phyloP scores from a whole-genome alignment of 2,888 invertebrate species.

The Phengaris alcon region DNA sequence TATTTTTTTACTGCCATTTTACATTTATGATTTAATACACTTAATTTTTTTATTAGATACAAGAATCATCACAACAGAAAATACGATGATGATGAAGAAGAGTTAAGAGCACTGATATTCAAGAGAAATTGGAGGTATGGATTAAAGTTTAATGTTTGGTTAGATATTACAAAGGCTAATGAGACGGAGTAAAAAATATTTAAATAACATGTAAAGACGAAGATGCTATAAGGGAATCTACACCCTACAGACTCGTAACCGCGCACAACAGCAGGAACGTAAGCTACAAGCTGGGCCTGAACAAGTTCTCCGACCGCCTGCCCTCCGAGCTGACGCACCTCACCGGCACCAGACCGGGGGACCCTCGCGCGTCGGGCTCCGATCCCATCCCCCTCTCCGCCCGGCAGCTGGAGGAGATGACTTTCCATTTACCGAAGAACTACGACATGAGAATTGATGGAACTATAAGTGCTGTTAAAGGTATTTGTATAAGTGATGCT shows the following conservation, averaged over 20 bases:
- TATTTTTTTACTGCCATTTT: too few relatives aligned
- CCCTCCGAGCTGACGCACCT: constrained; percentile 44
- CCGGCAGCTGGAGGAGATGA: constrained; percentile 41
- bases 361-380: constrained; percentile 36
- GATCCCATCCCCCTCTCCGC: constrained; percentile 45
- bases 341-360: constrained; percentile 41
- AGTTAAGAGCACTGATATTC: constrained; percentile 48
- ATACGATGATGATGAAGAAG: constrained; percentile 46
- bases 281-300: constrained; percentile 48
- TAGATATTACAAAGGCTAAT: not conserved
- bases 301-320: constrained; percentile 51
- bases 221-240: not conserved
- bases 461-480: constrained; percentile 46
- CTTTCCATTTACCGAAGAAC: constrained; percentile 45
- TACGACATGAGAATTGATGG: constrained; percentile 53
- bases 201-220: too few relatives aligned
- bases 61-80: constrained; percentile 46
- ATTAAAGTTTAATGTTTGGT: not conserved
- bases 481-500: constrained; percentile 40
- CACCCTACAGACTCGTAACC: constrained; percentile 43
- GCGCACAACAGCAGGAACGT: constrained; percentile 50
- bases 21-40: too few relatives aligned
- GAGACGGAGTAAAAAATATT: too few relatives aligned
- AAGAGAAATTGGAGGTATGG: constrained; percentile 49
- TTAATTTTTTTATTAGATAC: constrained; percentile 41